Percentiles rank a stretch among this genome's conserved stretches.
phyloP scores from a whole-genome alignment of 1,140 invertebrate species.

The Heliconius melpomene region DNA sequence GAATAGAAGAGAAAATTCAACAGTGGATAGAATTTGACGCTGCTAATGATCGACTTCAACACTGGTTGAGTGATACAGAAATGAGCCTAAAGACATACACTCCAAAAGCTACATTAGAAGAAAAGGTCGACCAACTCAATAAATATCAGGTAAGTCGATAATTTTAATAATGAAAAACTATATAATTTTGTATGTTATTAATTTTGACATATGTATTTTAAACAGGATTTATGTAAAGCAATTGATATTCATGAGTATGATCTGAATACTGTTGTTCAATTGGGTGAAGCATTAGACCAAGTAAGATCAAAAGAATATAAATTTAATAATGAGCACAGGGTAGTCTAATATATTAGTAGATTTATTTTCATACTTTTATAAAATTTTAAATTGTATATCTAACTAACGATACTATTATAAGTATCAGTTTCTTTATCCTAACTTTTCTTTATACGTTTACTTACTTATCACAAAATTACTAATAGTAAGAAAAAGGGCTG shows the following conservation, averaged over 20 bases:
- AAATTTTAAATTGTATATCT: conserved; percentile 16
- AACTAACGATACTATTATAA: conserved; percentile 28
- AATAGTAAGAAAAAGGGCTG: conserved; percentile 17
- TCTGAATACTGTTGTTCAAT: conserved; percentile 87
- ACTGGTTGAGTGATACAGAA: conserved; percentile 94
- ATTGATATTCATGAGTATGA: conserved; percentile 87
- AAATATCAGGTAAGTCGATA: conserved; percentile 90
- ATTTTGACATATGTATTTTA: conserved; percentile 56
- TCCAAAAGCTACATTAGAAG: conserved; percentile 91
- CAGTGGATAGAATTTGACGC: conserved; percentile 96
- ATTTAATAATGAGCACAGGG: conserved; percentile 61
- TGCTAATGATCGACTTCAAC: conserved; percentile 90
- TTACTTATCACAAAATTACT: conserved; percentile 29
- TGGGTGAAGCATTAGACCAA: conserved; percentile 92
- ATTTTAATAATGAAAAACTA: background rate
- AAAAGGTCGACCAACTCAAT: conserved; percentile 94
- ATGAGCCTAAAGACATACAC: conserved; percentile 92
- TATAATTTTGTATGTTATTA: conserved; percentile 26
- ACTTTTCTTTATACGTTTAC: conserved; percentile 18
- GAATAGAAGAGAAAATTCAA: conserved; percentile 91
- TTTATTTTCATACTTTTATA: conserved; percentile 60
- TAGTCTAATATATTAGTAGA: conserved; percentile 77
- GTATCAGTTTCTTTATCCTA: conserved; percentile 13
- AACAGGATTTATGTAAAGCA: conserved; percentile 89
- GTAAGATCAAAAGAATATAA: conserved; percentile 83